Conservation (phyloP, 2,113 vertebrate genomes). For the Dasyornis broadbenti region DNA sequence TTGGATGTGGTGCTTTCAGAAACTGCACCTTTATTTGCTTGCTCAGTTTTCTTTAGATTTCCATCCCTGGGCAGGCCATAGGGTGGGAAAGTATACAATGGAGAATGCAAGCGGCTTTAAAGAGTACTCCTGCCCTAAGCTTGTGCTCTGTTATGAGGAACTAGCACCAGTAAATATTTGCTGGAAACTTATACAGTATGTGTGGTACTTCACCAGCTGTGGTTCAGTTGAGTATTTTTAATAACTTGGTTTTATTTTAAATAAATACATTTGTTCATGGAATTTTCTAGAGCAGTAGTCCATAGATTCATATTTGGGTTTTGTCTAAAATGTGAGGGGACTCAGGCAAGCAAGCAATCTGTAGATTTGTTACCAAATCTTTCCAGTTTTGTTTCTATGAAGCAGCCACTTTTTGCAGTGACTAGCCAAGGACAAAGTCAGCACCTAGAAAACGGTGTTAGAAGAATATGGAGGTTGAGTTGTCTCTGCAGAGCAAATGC, state of each 20-base stretch:
- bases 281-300: neutral
- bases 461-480: neutral
- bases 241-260: neutral
- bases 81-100: neutral
- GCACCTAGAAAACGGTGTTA: neutral
- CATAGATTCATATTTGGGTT: neutral
- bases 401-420: neutral
- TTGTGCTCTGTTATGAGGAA: neutral
- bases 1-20: conserved; percentile 24
- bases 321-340: neutral
- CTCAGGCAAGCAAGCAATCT: neutral
- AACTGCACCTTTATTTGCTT: conserved; percentile 56
- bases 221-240: neutral
- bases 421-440: neutral
- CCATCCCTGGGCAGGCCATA: neutral
- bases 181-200: neutral
- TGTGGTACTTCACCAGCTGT: neutral
- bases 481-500: neutral
- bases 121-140: neutral
- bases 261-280: neutral
- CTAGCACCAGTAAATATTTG: neutral
- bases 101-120: neutral
- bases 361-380: neutral
- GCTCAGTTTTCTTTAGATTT: conserved; percentile 37
- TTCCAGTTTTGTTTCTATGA: neutral